Percentiles rank a stretch among this genome's conserved stretches.
phyloP scores from a whole-genome alignment of 2,113 vertebrate species.

The Atlantisia rogersi region DNA sequence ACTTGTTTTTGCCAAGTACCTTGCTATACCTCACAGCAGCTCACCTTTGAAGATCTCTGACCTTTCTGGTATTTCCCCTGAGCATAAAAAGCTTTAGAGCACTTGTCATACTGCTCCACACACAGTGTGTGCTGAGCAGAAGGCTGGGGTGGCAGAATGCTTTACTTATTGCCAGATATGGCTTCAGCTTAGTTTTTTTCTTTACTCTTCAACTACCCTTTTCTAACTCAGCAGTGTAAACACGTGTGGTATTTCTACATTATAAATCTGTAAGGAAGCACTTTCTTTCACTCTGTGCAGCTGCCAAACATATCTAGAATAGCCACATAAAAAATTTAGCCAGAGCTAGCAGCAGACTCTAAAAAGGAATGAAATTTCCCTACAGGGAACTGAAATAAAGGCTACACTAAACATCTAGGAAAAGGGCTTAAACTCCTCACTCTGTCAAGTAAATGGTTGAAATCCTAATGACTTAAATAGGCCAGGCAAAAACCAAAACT shows the following conservation, averaged over 20 bases:
- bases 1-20: not conserved
- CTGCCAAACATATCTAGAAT: not conserved
- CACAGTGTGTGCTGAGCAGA: not conserved
- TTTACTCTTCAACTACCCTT: not conserved
- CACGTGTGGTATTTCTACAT: not conserved
- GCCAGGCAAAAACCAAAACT: not conserved
- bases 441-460: not conserved
- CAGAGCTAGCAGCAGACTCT: not conserved
- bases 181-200: not conserved
- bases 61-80: not conserved
- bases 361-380: slow-evolving; percentile 15
- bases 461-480: not conserved
- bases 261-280: not conserved
- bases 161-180: not conserved
- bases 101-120: not conserved
- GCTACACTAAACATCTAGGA: not conserved
- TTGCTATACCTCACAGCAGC: fast-evolving
- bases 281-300: not conserved
- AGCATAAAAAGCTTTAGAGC: not conserved
- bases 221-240: not conserved
- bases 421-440: not conserved
- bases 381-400: not conserved
- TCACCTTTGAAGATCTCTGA: not conserved
- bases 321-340: not conserved
- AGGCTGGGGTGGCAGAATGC: not conserved